Evolutionary conservation across 1,140 invertebrate genomes (phyloP), one percentile per base, ranked within the genome.

Genomic region (Diplogasteroides magnus): DNA sequence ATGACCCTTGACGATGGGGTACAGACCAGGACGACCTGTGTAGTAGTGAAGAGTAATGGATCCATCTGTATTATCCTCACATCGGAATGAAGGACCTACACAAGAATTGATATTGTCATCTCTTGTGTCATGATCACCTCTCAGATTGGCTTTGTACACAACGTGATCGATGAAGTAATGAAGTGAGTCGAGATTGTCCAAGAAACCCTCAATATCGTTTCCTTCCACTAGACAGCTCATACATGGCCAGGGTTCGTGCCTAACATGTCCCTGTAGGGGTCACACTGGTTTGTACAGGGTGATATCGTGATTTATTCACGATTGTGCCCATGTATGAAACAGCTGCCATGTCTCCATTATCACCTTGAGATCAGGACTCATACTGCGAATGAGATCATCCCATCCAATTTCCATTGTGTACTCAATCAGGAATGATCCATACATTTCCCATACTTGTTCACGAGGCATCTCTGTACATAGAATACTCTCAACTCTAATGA

Each of bases 11-110:
- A 84, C 84, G 62, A 84, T 83, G 25, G 82, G 82, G 69, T 83
- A 83, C 15, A 84, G 64, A 15, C 84, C 83, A 3, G 75, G 74
- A 31, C 84, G 62, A 15, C 71, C 74, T 13, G 80, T 83, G 72
- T 83, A 85, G 66, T 84, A 85, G 71, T 84, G 84, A 11, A 84
- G 64, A 1, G 73, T 73, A 11, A 85, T 69, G 3, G 68, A 74
- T 13, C 78, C 83, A 67, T 84, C 79, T 11, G 67, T 68, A 23
- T 81, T 77, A 28, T 73, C 71, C 32, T 85, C 84, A 68, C 82
- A 83, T 28, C 84, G 83, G 65, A 82, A 78, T 0, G 71, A 76
- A 2, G 79, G 76, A 28, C 37, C 37, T 48, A 48, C 6, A 11
- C 6, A 48, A 48, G 37, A 48, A 19, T 48, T 6, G 19, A 48